These are phyloP conservation scores for Gisinianus flammeolus DNA, from an alignment of 2,888 invertebrate genomes.

Conservation along the genomic window DNA sequence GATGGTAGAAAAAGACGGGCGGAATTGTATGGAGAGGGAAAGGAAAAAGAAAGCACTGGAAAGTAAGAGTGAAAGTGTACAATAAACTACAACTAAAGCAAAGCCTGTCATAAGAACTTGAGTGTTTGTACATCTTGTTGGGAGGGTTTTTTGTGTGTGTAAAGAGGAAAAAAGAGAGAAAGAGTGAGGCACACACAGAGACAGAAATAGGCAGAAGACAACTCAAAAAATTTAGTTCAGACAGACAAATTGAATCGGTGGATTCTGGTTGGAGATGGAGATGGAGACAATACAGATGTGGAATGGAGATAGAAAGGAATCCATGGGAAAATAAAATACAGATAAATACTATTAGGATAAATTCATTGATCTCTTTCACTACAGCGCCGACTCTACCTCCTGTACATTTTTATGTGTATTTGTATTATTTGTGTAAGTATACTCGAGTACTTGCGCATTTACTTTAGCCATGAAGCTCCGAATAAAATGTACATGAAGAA, in stretches of 20 bases:
- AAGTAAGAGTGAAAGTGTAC: not conserved
- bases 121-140: not conserved
- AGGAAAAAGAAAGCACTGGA: not conserved
- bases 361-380: slow-evolving; percentile 3
- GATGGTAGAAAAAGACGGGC: not conserved
- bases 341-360: not conserved
- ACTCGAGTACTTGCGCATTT: too few relatives aligned
- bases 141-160: too few relatives aligned
- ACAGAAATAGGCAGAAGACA: too few relatives aligned
- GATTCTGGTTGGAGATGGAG: too few relatives aligned
- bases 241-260: too few relatives aligned
- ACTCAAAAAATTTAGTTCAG: not conserved
- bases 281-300: too few relatives aligned
- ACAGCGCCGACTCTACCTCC: not conserved
- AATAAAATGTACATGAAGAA: not conserved
- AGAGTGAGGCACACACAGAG: not conserved
- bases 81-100: not conserved
- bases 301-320: not conserved
- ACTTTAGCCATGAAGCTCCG: not conserved
- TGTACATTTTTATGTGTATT: not conserved
- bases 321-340: not conserved
- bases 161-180: not conserved
- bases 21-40: not conserved
- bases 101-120: not conserved
- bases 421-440: too few relatives aligned